These are phyloP conservation scores for Drosophila hydei DNA, from an alignment of 1,140 invertebrate genomes.

Conservation along the genomic window DNA sequence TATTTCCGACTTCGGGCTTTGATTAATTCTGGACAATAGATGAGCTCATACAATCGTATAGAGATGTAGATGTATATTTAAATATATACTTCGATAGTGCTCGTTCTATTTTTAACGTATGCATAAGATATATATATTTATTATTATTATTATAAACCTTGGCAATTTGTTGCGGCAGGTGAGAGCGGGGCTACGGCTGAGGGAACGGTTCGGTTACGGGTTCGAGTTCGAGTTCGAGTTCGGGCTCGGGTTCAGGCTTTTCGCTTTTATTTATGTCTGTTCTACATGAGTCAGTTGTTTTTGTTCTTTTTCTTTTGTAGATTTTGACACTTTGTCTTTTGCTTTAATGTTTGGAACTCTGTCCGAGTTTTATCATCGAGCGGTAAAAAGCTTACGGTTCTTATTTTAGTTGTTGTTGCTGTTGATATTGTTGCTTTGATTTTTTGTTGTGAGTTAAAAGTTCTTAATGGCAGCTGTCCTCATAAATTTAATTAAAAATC, in stretches of 20 bases:
- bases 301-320: slow-evolving; percentile 25
- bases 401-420: slow-evolving; percentile 7
- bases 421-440: slow-evolving; percentile 29
- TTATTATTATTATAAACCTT: slow-evolving; percentile 6
- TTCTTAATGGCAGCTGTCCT: slow-evolving; percentile 62
- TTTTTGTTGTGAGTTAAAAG: slow-evolving; percentile 50
- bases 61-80: slow-evolving; percentile 27
- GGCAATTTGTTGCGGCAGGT: slow-evolving; percentile 63
- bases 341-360: slow-evolving; percentile 33
- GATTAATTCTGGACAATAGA: slow-evolving; percentile 45
- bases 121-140: slow-evolving; percentile 19
- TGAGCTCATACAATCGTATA: slow-evolving; percentile 36
- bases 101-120: slow-evolving; percentile 37
- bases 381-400: slow-evolving; percentile 65
- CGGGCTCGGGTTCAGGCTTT: slow-evolving; percentile 5
- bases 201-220: neutral
- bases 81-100: slow-evolving; percentile 25
- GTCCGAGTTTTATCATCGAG: slow-evolving; percentile 64
- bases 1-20: slow-evolving; percentile 1
- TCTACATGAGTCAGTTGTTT: slow-evolving; percentile 61
- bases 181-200: neutral
- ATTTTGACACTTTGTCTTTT: slow-evolving; percentile 16
- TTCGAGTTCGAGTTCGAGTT: neutral
- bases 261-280: slow-evolving; percentile 35
- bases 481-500: slow-evolving; percentile 81